Evolutionary conservation across 1,140 invertebrate genomes (phyloP), one percentile per base, ranked within the genome.

Genomic region (Battus philenor): DNA sequence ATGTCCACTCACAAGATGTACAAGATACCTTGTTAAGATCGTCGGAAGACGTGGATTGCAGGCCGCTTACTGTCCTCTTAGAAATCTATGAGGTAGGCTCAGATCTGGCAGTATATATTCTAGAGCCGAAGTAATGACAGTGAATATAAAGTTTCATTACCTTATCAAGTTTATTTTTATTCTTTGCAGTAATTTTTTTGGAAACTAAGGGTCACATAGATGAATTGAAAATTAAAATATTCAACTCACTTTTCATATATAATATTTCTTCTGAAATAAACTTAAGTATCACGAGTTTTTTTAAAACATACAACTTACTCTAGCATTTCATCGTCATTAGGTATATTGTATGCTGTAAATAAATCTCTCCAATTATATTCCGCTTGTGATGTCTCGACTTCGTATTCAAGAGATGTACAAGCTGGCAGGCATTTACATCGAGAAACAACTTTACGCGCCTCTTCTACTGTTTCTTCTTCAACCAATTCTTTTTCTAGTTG

Each of bases 401-500:
- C 88, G 60, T 92, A 93, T 4, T 87, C 84, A 0, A 92, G 83
- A 1, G 90, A 90, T 0, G 90, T 91, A 54, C 92, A 93, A 0
- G 90, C 87, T 1, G 90, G 91, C 44, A 93, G 69, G 59, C 92
- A 93, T 54, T 90, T 86, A 59, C 91, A 92, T n/a, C 79, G 53
- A 2, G 67, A 45, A 0, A 76, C 71, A 8, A 87, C 85, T 17
- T 48, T 47, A 6, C 68, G 52, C 8, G 79, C 68, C 8, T 73
- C 61, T 1, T 53, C 32, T 0, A 80, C 22, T 2, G 10, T 75
- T 15, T 74, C 66, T 12, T 64, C 59, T 1, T 50, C 32, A 1
- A 43, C 27, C 1, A 24, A 30, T 12, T 59, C 43, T 15, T 54
- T 27, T 0, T 73, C 51, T 13, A 76, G 46, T 1, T 72, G 77